Evolutionary conservation across 2,797 vertebrate species (phyloP).

Genomic region (Carcharodon carcharias): DNA sequence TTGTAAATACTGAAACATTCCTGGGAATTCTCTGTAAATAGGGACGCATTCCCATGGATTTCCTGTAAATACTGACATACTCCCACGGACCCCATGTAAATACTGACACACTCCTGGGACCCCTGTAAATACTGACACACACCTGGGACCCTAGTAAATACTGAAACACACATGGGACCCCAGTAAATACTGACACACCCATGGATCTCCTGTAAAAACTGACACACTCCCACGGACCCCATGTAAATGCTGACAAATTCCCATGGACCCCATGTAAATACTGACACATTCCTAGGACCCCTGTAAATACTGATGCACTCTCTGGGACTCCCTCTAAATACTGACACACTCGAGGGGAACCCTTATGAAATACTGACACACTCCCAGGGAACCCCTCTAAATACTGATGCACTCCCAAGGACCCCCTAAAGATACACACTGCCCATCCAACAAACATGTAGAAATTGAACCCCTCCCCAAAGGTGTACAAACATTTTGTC

Average conservation of each 20-base stretch:
- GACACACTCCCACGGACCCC: neutral
- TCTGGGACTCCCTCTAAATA: neutral
- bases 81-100: no score
- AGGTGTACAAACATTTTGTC: neutral
- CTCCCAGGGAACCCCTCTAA: neutral
- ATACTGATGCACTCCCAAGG: neutral
- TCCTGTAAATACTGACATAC: no score
- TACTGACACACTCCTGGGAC: neutral
- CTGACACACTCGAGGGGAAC: no score
- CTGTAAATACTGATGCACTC: neutral
- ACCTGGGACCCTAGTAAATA: no score
- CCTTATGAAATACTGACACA: neutral
- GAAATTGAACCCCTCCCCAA: neutral
- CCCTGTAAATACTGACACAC: neutral
- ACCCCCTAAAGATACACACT: neutral
- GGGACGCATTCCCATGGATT: no score
- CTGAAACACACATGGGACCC: no score
- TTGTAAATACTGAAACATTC: no score
- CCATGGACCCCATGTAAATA: neutral
- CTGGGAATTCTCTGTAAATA: neutral
- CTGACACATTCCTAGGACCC: neutral
- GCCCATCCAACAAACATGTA: neutral
- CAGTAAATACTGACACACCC: no score
- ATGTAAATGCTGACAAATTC: neutral
- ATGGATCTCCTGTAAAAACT: no score